A percentile compares a stretch with the other conserved stretches of the same genome.
These are phyloP conservation scores for Semaprochilodus insignis DNA, from an alignment of 2,797 vertebrate genomes.

Conservation along the genomic window DNA sequence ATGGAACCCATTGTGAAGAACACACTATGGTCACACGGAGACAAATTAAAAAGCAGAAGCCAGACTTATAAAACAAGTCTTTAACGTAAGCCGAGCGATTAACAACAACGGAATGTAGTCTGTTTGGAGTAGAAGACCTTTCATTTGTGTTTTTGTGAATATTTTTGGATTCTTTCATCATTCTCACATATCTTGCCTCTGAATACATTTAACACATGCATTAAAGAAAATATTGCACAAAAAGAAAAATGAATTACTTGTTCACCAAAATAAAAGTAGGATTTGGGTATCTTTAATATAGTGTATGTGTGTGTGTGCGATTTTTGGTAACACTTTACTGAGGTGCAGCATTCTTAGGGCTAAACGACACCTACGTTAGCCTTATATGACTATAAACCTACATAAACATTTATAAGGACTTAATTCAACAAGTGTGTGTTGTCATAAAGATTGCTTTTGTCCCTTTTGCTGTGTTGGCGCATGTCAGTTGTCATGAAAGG, in stretches of 20 bases:
- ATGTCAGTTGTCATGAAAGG: too few relatives aligned
- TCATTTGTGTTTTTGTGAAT: conserved; percentile 69
- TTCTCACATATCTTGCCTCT: conserved; percentile 68
- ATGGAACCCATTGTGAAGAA: conserved; percentile 16
- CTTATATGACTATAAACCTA: too few relatives aligned
- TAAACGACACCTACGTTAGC: too few relatives aligned
- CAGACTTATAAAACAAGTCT: conserved; percentile 99
- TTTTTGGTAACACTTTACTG: neutral
- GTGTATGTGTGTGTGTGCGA: conserved; percentile 52
- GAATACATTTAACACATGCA: conserved; percentile 92
- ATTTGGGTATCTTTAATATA: conserved; percentile 70
- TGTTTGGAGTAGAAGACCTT: conserved; percentile 78
- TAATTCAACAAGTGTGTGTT: too few relatives aligned
- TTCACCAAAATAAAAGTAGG: conserved; percentile 74
- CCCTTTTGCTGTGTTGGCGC: too few relatives aligned
- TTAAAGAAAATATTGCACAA: conserved; percentile 96
- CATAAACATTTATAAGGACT: too few relatives aligned
- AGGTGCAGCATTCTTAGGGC: too few relatives aligned
- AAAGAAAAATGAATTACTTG: conserved; percentile 82
- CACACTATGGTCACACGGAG: conserved; percentile 52
- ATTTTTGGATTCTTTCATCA: conserved; percentile 57
- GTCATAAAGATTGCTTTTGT: too few relatives aligned
- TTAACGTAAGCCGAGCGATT: conserved; percentile 86
- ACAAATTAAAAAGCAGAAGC: conserved; percentile 72
- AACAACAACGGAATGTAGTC: conserved; percentile 89